phyloP scores from a whole-genome alignment of 1,140 invertebrate species.

The Dendrolimus kikuchii region DNA sequence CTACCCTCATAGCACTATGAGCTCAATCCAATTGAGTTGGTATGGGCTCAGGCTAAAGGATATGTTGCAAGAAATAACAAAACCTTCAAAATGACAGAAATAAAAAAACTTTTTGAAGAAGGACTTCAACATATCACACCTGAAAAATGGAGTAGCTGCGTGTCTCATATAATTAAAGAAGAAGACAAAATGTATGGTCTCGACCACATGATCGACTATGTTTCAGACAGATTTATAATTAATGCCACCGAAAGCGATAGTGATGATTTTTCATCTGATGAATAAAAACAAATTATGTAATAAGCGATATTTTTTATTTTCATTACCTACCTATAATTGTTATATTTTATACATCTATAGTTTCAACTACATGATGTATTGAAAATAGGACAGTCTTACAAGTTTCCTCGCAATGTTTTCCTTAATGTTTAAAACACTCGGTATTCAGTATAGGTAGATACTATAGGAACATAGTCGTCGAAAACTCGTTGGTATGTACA shows the following conservation, averaged over 20 bases:
- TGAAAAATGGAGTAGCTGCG: constrained; percentile 10
- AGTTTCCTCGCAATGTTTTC: background rate
- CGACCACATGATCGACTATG: constrained; percentile 4
- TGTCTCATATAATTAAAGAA: constrained; percentile 15
- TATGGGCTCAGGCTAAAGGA: constrained; percentile 12
- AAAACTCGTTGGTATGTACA: too few relatives aligned
- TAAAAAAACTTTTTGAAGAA: constrained; percentile 14
- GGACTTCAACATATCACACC: too few relatives aligned
- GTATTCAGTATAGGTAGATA: background rate
- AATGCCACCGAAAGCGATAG: constrained; percentile 4
- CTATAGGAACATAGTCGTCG: too few relatives aligned
- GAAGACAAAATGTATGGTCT: constrained; percentile 16
- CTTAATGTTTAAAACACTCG: too few relatives aligned
- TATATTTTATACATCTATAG: background rate
- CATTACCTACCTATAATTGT: too few relatives aligned
- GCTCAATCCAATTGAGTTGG: constrained; percentile 13
- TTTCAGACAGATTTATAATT: too few relatives aligned
- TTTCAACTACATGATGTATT: background rate
- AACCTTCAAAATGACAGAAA: constrained; percentile 8
- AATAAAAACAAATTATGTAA: background rate
- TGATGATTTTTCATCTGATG: constrained; percentile 7
- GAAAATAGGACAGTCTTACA: constrained; percentile 1
- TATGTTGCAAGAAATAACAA: constrained; percentile 1
- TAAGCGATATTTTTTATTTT: too few relatives aligned
- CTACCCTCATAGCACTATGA: constrained; percentile 3